A percentile compares a stretch with the other conserved stretches of the same genome.
These are phyloP conservation scores for Drosophila biarmipes DNA, from an alignment of 1,140 invertebrate species.

Conservation along the genomic window DNA sequence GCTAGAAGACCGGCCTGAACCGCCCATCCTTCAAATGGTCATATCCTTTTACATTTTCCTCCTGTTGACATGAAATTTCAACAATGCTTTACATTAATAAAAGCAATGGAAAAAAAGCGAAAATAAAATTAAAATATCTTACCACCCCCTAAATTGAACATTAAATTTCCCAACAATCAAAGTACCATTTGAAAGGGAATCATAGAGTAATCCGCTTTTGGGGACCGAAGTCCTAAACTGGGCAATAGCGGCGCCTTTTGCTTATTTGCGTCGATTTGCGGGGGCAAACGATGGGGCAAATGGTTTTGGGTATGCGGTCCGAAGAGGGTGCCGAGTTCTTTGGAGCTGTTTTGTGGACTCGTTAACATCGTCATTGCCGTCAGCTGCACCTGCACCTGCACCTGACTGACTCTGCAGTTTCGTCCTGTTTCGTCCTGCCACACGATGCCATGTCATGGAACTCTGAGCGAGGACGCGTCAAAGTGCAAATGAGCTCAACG, in stretches of 20 bases:
- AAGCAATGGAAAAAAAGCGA: too few relatives aligned
- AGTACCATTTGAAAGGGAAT: background rate
- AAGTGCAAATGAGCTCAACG: conserved; percentile 77
- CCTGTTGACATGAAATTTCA: too few relatives aligned
- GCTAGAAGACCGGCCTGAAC: too few relatives aligned
- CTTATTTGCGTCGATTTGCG: conserved; percentile 56
- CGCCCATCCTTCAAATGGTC: too few relatives aligned
- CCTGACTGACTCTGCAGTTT: conserved; percentile 57
- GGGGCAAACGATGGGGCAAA: background rate
- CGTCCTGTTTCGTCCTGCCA: conserved; percentile 35
- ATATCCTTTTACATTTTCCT: too few relatives aligned
- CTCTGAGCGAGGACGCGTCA: conserved; percentile 57
- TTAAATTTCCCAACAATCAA: background rate
- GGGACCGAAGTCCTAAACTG: conserved; percentile 28
- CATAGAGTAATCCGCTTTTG: conserved; percentile 16
- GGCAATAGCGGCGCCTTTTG: conserved; percentile 40
- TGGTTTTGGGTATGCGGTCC: conserved; percentile 9
- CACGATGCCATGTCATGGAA: conserved; percentile 49
- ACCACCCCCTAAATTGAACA: too few relatives aligned
- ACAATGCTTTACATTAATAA: too few relatives aligned
- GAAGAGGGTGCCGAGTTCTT: conserved; percentile 14
- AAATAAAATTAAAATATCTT: too few relatives aligned
- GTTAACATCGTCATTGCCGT: conserved; percentile 78
- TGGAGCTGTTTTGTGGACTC: conserved; percentile 63
- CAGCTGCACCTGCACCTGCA: conserved; percentile 69